Evolutionary conservation across 1,140 invertebrate species (phyloP), one percentile per base, ranked within the genome.

Genomic region (Scaptomyza graminum): DNA sequence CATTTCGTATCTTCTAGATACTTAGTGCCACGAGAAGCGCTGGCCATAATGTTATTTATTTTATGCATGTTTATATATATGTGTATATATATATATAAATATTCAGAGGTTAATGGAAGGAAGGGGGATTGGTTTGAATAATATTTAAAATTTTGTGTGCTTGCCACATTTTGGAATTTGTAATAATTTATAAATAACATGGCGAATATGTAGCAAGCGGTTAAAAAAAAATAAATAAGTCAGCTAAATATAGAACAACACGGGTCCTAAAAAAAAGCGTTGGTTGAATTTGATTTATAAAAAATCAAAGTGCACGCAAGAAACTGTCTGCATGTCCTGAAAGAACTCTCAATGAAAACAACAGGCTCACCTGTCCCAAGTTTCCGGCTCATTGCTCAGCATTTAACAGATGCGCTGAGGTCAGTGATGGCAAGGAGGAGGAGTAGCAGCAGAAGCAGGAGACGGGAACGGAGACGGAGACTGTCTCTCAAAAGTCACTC

Each of bases 101-200:
- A 55, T 57, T 44, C 71, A 49, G 49, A 49, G 31, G 31, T 34
- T 28, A 31, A 9, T 7, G 6, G 5, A 4, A 15, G 11, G 22
- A 31, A 28, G 22, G 3, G 61, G 60, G 66, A 47, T 46, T 34
- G 31, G 31, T 41, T 59, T 67, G 67, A 83, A 80, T 80, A 76
- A 82, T 82, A 83, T 83, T 83, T 75, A 85, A 74, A 68, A 80
- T 87, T 81, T 69, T 65, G 76, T 87, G 75, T 68, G 63, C 69
- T 85, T 85, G 82, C 82, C 82, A 85, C 82, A 88, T 87, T 85
- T 87, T 85, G 82, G 82, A 85, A 85, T 85, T 82, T 85, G 82
- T 85, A 85, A 85, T 85, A 82, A 59, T 75, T 87, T 85, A 85
- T 79, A 85, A 87, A 85, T 85, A 85, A 72, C 66, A 65, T 82